Evolutionary conservation across 2,888 invertebrate species (phyloP).

Genomic region (Cheilosia pagana): DNA sequence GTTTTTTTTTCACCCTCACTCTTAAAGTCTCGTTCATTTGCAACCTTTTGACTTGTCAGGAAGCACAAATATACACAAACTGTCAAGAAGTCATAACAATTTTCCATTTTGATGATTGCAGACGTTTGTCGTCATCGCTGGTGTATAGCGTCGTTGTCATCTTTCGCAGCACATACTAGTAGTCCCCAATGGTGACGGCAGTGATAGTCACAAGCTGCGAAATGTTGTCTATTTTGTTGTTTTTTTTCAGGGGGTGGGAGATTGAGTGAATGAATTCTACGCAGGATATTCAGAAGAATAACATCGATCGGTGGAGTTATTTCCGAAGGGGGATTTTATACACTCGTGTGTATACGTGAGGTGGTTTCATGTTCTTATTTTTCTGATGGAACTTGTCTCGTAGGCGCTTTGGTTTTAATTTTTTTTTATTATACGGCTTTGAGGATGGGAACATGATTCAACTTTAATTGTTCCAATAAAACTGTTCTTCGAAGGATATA

Average conservation of each 20-base stretch:
- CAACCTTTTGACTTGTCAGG: conserved; percentile 70
- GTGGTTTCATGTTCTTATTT: conserved; percentile 42
- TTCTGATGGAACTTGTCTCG: conserved; percentile 55
- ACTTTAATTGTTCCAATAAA: conserved; percentile 70
- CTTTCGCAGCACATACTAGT: not conserved
- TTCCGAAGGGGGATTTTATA: conserved; percentile 1
- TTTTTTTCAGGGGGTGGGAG: not conserved
- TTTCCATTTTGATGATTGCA: conserved; percentile 73
- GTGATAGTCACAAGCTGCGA: conserved; percentile 46
- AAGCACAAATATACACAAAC: conserved; percentile 74
- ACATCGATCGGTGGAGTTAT: conserved; percentile 60
- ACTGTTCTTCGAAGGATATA: conserved; percentile 36
- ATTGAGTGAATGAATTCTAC: conserved; percentile 38
- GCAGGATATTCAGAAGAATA: conserved; percentile 54
- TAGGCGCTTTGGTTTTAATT: conserved; percentile 50
- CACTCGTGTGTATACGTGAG: conserved; percentile 3
- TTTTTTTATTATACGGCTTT: conserved; percentile 63
- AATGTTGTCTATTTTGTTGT: conserved; percentile 43
- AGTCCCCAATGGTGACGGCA: conserved; percentile 31
- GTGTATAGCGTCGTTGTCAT: conserved; percentile 17
- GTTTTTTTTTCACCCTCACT: conserved; percentile 24
- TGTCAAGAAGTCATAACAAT: conserved; percentile 77
- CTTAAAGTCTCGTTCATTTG: conserved; percentile 70
- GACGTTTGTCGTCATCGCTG: conserved; percentile 61
- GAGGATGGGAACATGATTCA: conserved; percentile 31